Base-by-base conservation (phyloP, 2,797 vertebrate species). In the Bovichtus diacanthus region DNA sequence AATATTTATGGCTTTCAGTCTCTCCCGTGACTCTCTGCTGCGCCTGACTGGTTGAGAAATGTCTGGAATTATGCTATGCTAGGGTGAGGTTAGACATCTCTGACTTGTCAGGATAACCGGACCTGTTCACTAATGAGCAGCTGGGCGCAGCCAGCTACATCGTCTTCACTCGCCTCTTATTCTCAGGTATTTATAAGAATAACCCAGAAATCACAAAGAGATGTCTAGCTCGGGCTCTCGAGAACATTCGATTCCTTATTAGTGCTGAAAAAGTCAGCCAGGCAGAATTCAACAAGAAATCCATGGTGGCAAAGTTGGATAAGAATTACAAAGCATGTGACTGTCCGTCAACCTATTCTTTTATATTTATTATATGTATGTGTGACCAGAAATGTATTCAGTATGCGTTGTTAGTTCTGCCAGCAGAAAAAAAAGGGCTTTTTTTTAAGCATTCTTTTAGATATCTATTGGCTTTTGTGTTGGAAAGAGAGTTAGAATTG, bases 51-150 rank as follows among this genome's bases (percentile, higher is more conserved):
- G 69, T 75, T 62, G 74, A 72, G 74, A 83, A 86, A 87, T 80
- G 67, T 86, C 79, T 79, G 13, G 44, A 87, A 77, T 73, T 46
- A 66, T 72, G 69, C 68, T 19, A 27, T 55, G 71, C 74, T 25
- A n/a, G 43, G 44, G 39, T 54, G 70, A 82, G 73, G 70, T 81
- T 86, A 67, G 73, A 89, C 86, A 82, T 88, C 64, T 74, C 82
- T 19, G 78, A 76, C 78, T 80, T 74, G 88, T 86, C 88, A 73
- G 65, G 74, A 82, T 85, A 78, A 84, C 82, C 65, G 78, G 86
- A 89, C 83, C 80, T 47, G 53, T 79, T 87, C 70, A 18, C 82
- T 94, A 94, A 94, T 86, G 88, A 93, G 92, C 74, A 63, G 74
- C 78, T 66, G 81, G 59, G 73, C 77, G 68, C 70, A 56, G 68